These are phyloP conservation scores for Diaperis boleti DNA, from an alignment of 2,888 invertebrate genomes.

Conservation along the genomic window DNA sequence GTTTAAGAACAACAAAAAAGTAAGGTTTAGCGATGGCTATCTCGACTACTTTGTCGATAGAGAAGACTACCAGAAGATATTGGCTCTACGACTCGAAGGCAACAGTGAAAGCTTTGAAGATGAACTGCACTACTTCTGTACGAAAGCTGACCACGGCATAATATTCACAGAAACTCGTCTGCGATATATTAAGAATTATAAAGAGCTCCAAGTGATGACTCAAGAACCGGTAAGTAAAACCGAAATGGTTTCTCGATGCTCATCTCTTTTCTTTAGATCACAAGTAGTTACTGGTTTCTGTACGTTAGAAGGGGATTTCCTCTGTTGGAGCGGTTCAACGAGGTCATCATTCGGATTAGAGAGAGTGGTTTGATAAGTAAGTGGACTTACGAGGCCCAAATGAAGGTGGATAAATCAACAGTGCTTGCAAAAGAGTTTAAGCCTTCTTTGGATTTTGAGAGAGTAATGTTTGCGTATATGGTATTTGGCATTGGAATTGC, in stretches of 20 bases:
- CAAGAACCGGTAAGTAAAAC: background rate
- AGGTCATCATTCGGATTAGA: background rate
- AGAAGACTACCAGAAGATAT: background rate
- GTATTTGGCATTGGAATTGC: background rate
- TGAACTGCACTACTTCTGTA: slow-evolving; percentile 5
- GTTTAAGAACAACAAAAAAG: background rate
- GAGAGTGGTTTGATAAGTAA: slow-evolving; percentile 5
- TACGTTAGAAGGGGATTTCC: slow-evolving; percentile 16
- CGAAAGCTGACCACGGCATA: slow-evolving; percentile 15
- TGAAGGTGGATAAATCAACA: background rate
- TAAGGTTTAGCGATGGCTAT: slow-evolving; percentile 1
- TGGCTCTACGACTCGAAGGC: background rate
- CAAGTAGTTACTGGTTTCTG: background rate
- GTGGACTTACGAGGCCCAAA: slow-evolving; percentile 1
- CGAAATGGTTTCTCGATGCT: background rate
- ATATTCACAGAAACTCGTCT: background rate
- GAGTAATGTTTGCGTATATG: background rate
- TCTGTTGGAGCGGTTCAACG: slow-evolving; percentile 1
- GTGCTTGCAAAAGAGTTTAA: background rate
- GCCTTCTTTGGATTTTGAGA: background rate
- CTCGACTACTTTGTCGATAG: background rate
- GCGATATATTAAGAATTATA: slow-evolving; percentile 10
- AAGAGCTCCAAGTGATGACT: background rate
- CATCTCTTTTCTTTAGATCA: background rate
- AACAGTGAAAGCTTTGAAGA: background rate